Percentiles rank a stretch among this genome's conserved stretches.
phyloP scores from a whole-genome alignment of 2,888 invertebrate species.

The Coleophora flavipennella region DNA sequence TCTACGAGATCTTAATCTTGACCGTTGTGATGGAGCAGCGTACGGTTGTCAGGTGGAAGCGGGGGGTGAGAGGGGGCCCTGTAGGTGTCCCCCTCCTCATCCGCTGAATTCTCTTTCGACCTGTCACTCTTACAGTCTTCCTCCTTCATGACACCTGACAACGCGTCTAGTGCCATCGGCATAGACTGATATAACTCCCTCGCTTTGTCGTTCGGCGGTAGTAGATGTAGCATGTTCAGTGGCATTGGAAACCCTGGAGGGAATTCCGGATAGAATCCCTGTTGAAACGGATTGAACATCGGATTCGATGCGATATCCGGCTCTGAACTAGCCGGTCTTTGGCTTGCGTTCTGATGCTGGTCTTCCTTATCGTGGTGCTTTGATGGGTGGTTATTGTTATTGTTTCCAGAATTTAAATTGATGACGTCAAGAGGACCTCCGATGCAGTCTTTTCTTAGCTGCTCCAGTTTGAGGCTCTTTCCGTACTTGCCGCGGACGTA shows the following conservation, averaged over 20 bases:
- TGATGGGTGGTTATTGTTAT: conserved; percentile 71
- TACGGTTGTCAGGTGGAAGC: conserved; percentile 74
- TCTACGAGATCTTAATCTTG: conserved; percentile 74
- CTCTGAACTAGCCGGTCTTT: conserved; percentile 78
- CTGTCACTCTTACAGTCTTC: conserved; percentile 78
- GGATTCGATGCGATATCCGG: conserved; percentile 76
- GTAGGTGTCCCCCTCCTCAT: conserved; percentile 67
- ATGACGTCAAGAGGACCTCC: conserved; percentile 84
- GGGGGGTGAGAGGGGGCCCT: conserved; percentile 70
- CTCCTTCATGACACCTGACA: conserved; percentile 68
- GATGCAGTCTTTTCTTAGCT: conserved; percentile 90
- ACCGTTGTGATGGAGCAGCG: conserved; percentile 83
- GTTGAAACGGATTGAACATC: conserved; percentile 83
- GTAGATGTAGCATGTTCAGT: conserved; percentile 86
- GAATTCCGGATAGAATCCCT: conserved; percentile 89
- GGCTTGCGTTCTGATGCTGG: conserved; percentile 53
- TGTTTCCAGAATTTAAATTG: conserved; percentile 71
- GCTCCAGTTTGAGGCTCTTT: conserved; percentile 91
- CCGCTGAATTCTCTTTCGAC: conserved; percentile 75
- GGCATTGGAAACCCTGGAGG: conserved; percentile 86
- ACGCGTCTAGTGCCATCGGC: conserved; percentile 71
- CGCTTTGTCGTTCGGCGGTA: conserved; percentile 85
- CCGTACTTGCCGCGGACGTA: conserved; percentile 94
- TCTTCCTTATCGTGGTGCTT: conserved; percentile 71
- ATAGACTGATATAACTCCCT: conserved; percentile 74